Conservation (phyloP, 2,888 invertebrate species). For the Tenthredo amoena region DNA sequence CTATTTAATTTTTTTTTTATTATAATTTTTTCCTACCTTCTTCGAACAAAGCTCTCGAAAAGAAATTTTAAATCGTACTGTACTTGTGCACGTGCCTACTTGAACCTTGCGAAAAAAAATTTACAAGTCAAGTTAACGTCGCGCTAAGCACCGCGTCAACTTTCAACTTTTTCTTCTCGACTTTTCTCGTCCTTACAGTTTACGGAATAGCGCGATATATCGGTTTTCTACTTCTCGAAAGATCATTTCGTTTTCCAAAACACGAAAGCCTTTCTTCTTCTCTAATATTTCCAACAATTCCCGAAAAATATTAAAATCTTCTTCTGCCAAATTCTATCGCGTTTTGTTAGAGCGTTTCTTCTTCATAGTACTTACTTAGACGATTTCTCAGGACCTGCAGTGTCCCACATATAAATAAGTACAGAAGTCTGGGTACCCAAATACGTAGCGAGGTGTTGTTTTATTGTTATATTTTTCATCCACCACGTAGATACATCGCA, state of each 20-base stretch:
- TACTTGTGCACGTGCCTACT: slow-evolving; percentile 4
- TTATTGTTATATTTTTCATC: not conserved
- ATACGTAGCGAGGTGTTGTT: not conserved
- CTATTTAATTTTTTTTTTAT: not conserved
- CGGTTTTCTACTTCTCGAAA: not conserved
- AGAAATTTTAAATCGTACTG: not conserved
- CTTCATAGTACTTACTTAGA: not conserved
- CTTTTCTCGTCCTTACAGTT: slow-evolving; percentile 14
- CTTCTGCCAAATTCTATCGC: too few species aligned
- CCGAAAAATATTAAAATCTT: not conserved
- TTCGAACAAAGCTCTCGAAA: not conserved
- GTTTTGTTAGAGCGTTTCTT: not conserved
- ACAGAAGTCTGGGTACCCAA: not conserved
- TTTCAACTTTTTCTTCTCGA: slow-evolving; percentile 2
- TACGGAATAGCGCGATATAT: not conserved
- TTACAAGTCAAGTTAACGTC: slow-evolving; percentile 24
- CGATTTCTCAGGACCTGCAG: not conserved
- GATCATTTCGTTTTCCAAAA: not conserved
- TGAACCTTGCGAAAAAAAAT: not conserved
- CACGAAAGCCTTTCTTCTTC: not conserved
- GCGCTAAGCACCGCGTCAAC: slow-evolving; percentile 1
- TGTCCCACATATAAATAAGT: not conserved
- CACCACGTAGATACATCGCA: not conserved
- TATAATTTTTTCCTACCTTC: not conserved
- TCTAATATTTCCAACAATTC: not conserved